Percentiles rank a stretch among this genome's conserved stretches.
phyloP scores from a whole-genome alignment of 2,797 vertebrate genomes.

The Anniella stebbinsi region DNA sequence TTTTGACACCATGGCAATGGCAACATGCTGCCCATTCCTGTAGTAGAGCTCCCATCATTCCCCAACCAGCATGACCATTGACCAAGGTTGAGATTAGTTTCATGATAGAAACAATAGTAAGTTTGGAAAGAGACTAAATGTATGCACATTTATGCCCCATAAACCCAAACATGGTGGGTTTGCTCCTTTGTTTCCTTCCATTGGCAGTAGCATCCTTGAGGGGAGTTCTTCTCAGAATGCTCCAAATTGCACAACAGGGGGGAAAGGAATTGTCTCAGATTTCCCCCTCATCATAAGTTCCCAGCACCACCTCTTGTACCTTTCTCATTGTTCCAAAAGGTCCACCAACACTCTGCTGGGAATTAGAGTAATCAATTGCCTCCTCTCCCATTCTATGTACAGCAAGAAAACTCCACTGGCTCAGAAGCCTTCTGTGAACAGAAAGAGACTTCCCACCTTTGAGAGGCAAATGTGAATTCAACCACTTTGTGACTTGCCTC shows the following conservation, averaged over 20 bases:
- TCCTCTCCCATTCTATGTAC: no score
- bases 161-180: no score
- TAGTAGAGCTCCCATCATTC: no score
- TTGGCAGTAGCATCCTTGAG: not conserved
- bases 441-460: not conserved
- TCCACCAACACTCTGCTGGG: not conserved
- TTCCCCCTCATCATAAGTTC: no score
- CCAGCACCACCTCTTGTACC: no score
- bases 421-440: not conserved
- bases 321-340: not conserved
- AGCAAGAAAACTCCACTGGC: no score
- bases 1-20: no score
- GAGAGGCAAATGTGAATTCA: not conserved
- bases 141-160: no score
- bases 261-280: no score
- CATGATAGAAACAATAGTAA: not conserved
- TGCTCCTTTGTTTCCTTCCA: no score
- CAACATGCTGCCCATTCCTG: no score
- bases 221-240: not conserved
- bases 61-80: no score
- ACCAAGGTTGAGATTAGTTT: not conserved
- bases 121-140: not conserved
- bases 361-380: not conserved
- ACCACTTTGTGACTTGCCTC: not conserved
- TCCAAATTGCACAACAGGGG: not conserved